A percentile compares a stretch with the other conserved stretches of the same genome.
Conservation (phyloP, 2,113 vertebrate genomes). For the Corythornis madagascariensis region DNA sequence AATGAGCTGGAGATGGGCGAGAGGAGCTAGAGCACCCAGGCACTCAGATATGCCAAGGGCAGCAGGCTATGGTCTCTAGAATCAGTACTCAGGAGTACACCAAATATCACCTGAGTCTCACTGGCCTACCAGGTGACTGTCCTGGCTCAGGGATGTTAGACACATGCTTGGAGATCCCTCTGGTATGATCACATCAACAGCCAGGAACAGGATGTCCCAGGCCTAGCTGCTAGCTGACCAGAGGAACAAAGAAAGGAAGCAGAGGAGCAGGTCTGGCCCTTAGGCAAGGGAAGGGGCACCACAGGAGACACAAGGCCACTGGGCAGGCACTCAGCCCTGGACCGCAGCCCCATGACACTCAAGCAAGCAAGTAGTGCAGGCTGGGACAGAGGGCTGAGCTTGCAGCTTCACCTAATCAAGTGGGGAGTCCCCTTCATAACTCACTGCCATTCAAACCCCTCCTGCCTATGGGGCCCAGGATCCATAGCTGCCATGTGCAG, state of each 20-base stretch:
- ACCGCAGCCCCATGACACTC: not conserved
- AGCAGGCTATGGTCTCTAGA: not conserved
- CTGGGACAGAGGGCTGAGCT: fast-evolving
- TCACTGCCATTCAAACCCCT: not conserved
- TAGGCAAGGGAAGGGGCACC: not conserved
- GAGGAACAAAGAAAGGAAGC: not conserved
- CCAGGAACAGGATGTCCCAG: not conserved
- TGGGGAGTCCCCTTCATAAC: fast-evolving
- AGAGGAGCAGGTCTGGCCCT: fast-evolving
- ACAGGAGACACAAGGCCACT: fast-evolving
- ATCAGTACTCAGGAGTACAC: not conserved
- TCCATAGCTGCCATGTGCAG: fast-evolving
- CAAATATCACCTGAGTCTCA: not conserved
- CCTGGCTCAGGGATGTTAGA: not conserved
- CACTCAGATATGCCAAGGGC: not conserved
- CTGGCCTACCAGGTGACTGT: not conserved
- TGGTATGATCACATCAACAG: fast-evolving
- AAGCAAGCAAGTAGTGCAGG: fast-evolving
- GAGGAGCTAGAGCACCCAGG: not conserved
- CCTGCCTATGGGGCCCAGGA: not conserved
- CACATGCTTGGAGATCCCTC: not conserved
- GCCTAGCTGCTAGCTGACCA: not conserved
- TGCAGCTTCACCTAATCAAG: not conserved
- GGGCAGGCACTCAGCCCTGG: not conserved
- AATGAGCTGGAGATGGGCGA: not conserved